Evolutionary conservation across 1,140 invertebrate species (phyloP).

Genomic region (Kradibia gibbosae): DNA sequence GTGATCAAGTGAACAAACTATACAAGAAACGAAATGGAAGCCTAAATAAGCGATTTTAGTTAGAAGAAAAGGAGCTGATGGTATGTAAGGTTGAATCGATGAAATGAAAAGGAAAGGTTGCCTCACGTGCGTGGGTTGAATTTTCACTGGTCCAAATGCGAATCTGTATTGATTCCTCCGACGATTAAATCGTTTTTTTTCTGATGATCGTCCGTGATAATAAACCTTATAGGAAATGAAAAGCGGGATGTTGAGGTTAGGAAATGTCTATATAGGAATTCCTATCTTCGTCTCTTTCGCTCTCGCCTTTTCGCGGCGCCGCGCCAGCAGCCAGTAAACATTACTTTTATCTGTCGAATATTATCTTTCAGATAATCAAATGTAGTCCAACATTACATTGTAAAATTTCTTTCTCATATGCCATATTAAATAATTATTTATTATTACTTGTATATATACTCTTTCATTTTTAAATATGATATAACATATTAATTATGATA

Average conservation of each 20-base stretch:
- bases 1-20: slow-evolving; percentile 1
- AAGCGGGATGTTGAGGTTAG: slow-evolving; percentile 35
- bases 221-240: slow-evolving; percentile 24
- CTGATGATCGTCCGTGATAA: neutral
- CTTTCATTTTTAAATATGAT: neutral
- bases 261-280: slow-evolving; percentile 6
- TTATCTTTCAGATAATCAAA: slow-evolving; percentile 20
- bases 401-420: neutral
- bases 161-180: neutral
- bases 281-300: slow-evolving; percentile 27
- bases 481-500: no score
- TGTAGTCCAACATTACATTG: neutral
- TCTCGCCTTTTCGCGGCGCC: neutral
- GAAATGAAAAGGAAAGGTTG: slow-evolving; percentile 17
- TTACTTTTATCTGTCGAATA: slow-evolving; percentile 17
- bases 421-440: neutral
- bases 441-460: neutral
- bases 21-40: slow-evolving; percentile 38
- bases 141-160: neutral
- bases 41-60: slow-evolving; percentile 25
- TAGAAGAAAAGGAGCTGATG: slow-evolving; percentile 9
- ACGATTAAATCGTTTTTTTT: slow-evolving; percentile 13
- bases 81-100: neutral
- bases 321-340: slow-evolving; percentile 35
- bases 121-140: neutral